phyloP scores from a whole-genome alignment of 2,888 invertebrate genomes.

The Lomographa bimaculata region DNA sequence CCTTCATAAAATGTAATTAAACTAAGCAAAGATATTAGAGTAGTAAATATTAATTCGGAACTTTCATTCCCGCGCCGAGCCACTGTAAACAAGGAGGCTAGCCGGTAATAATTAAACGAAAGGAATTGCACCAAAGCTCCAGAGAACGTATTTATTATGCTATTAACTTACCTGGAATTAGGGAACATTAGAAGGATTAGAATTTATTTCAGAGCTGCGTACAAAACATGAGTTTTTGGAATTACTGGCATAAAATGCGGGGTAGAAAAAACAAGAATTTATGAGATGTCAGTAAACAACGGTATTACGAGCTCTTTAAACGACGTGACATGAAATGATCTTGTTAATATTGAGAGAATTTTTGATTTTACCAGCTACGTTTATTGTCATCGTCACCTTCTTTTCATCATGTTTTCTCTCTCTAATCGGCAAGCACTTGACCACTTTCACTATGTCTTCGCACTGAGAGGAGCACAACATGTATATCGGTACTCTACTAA shows the following conservation, averaged over 20 bases:
- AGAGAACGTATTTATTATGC: conserved; percentile 33
- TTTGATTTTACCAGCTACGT: conserved; percentile 15
- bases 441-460: too few relatives aligned
- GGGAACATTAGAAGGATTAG: conserved; percentile 28
- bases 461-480: too few relatives aligned
- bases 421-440: too few relatives aligned
- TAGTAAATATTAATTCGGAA: conserved; percentile 31
- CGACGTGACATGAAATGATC: conserved; percentile 7
- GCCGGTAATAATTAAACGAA: conserved; percentile 34
- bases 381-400: too few relatives aligned
- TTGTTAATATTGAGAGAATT: conserved; percentile 20
- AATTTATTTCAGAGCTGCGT: conserved; percentile 24
- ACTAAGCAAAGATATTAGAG: conserved; percentile 16
- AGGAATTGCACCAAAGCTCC: conserved; percentile 29
- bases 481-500: too few relatives aligned
- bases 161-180: conserved; percentile 32
- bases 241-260: conserved; percentile 2
- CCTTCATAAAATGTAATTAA: conserved; percentile 17
- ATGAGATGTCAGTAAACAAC: conserved; percentile 6
- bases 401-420: too few relatives aligned
- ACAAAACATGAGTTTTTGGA: conserved; percentile 6
- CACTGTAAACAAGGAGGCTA: conserved; percentile 21
- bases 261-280: conserved; percentile 1
- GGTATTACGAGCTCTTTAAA: conserved; percentile 4
- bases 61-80: conserved; percentile 22